A percentile compares a stretch with the other conserved stretches of the same genome.
phyloP scores from a whole-genome alignment of 1,140 invertebrate species.

The Leptinotarsa lineolata region DNA sequence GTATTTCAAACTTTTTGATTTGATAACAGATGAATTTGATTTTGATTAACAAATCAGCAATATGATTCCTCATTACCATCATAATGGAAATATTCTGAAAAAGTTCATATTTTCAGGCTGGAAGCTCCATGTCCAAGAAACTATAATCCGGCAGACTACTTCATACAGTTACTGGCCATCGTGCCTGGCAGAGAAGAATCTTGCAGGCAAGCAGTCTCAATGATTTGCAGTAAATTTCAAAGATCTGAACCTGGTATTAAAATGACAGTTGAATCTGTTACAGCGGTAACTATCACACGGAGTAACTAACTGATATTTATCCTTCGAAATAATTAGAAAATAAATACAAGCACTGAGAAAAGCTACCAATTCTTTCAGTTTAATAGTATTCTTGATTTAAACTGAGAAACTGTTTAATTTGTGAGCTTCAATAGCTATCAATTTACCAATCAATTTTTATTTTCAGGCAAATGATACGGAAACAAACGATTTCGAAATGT shows the following conservation, averaged over 20 bases:
- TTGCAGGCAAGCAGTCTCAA: conserved; percentile 73
- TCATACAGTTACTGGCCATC: conserved; percentile 83
- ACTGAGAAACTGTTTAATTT: too few species aligned
- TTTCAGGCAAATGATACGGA: conserved; percentile 29
- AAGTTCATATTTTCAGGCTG: conserved; percentile 59
- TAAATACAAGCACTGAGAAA: too few species aligned
- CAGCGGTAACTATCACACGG: background rate
- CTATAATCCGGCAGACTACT: conserved; percentile 96
- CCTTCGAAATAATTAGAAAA: too few species aligned
- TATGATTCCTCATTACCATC: too few species aligned
- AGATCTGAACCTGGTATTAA: conserved; percentile 64
- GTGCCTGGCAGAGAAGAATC: conserved; percentile 80
- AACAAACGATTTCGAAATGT: conserved; percentile 30
- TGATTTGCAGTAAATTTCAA: conserved; percentile 77
- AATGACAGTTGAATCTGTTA: conserved; percentile 60
- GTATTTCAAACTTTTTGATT: too few species aligned
- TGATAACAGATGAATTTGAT: too few species aligned
- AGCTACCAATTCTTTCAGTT: too few species aligned
- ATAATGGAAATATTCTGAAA: too few species aligned
- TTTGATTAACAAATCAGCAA: too few species aligned
- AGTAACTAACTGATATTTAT: too few species aligned
- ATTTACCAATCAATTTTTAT: background rate
- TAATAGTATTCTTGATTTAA: too few species aligned
- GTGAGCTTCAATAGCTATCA: too few species aligned
- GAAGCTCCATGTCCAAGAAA: conserved; percentile 80